Percentiles rank a stretch among this genome's conserved stretches.
Conservation (phyloP, 2,113 vertebrate species). For the Thomomys bottae region DNA sequence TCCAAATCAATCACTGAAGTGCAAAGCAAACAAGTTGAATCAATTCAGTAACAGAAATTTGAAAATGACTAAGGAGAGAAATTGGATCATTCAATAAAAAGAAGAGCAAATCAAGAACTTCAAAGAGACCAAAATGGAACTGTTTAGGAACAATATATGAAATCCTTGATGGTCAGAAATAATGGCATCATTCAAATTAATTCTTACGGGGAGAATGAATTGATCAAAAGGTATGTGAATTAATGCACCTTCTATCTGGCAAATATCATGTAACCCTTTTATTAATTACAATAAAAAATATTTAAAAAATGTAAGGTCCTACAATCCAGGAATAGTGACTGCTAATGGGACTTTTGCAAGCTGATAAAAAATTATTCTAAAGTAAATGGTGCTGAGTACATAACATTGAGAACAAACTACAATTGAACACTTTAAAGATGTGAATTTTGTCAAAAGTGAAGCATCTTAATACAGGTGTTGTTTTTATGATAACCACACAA, state of each 20-base stretch:
- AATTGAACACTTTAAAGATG: neutral
- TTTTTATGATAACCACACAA: neutral
- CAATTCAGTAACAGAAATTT: neutral
- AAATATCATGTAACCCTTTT: too few relatives aligned
- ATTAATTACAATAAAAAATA: too few relatives aligned
- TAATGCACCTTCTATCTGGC: too few relatives aligned
- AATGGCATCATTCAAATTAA: neutral
- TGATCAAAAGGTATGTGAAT: too few relatives aligned
- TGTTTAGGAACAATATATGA: neutral
- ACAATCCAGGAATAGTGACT: neutral
- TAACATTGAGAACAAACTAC: neutral
- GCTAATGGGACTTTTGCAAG: neutral
- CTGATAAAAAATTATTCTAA: slow-evolving; percentile 23
- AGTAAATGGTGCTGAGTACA: neutral
- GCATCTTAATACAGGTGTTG: neutral
- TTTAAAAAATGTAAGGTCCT: slow-evolving; percentile 13
- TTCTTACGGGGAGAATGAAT: neutral
- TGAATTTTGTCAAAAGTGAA: neutral
- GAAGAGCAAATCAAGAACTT: neutral
- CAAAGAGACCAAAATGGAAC: neutral
- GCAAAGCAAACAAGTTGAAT: slow-evolving; percentile 28
- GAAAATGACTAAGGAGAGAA: slow-evolving; percentile 12
- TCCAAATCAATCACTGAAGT: slow-evolving; percentile 50
- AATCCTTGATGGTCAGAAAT: neutral
- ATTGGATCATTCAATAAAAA: neutral